A percentile compares a stretch with the other conserved stretches of the same genome.
phyloP scores from a whole-genome alignment of 2,888 invertebrate genomes.

The Pteria penguin region DNA sequence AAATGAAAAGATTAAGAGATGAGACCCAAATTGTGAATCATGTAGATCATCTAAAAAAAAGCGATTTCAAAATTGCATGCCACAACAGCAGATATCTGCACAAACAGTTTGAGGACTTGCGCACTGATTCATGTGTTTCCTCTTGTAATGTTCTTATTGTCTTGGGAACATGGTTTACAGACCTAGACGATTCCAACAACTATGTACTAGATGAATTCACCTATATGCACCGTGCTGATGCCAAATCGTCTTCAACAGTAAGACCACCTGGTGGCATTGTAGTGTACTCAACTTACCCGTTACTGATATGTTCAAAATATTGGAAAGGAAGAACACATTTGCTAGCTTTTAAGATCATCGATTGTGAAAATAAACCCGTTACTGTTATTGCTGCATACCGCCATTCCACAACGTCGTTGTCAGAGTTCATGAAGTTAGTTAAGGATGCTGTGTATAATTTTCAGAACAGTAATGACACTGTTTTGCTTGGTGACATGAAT shows the following conservation, averaged over 20 bases:
- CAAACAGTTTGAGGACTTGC: background rate
- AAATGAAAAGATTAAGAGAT: constrained; percentile 22
- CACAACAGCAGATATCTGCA: constrained; percentile 11
- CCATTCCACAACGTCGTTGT: background rate
- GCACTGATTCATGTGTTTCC: background rate
- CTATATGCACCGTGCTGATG: background rate
- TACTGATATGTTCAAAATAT: background rate
- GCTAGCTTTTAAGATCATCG: background rate
- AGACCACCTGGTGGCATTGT: constrained; percentile 8
- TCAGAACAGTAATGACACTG: background rate
- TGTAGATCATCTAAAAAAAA: background rate
- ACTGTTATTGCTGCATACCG: background rate
- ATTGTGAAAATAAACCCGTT: background rate
- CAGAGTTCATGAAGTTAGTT: background rate
- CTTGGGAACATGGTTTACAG: background rate
- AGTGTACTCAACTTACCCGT: background rate
- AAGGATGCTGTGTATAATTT: background rate
- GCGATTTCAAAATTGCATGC: background rate
- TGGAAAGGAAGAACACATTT: background rate
- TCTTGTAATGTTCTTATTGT: background rate
- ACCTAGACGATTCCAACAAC: background rate
- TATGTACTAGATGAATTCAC: background rate
- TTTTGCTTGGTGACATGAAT: background rate
- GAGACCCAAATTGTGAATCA: background rate
- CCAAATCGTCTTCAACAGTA: background rate